Percentiles rank a stretch among this genome's conserved stretches.
These are phyloP conservation scores for Heliconius sara DNA, from an alignment of 2,888 invertebrate genomes.

Conservation along the genomic window DNA sequence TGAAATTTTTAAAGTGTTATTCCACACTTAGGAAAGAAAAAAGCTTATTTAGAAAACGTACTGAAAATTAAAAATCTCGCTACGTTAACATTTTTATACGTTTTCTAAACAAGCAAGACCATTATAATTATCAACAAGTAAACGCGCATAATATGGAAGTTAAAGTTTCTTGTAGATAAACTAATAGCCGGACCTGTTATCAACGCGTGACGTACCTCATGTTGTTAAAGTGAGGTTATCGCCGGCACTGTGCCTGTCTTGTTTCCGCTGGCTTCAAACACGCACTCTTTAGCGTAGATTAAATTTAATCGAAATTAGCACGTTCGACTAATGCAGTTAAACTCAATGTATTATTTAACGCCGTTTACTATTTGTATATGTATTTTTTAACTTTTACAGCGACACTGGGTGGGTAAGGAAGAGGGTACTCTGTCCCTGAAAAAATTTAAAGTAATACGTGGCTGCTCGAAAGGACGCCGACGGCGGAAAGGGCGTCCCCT, in stretches of 20 bases:
- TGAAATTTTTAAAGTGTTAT: too few species aligned
- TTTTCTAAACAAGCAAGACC: background rate
- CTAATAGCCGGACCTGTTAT: constrained; percentile 42
- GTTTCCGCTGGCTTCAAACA: constrained; percentile 34
- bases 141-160: constrained; percentile 36
- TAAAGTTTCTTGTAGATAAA: constrained; percentile 43
- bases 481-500: too few species aligned
- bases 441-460: too few species aligned
- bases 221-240: constrained; percentile 47
- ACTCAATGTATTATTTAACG: constrained; percentile 33
- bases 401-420: too few species aligned
- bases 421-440: too few species aligned
- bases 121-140: constrained; percentile 34
- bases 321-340: constrained; percentile 24
- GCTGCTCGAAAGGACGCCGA: too few species aligned
- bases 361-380: constrained; percentile 15
- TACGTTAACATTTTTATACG: too few species aligned
- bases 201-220: constrained; percentile 44
- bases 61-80: too few species aligned
- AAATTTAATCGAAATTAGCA: constrained; percentile 39
- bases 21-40: too few species aligned
- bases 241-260: constrained; percentile 30
- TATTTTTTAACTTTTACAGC: too few species aligned
- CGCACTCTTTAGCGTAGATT: constrained; percentile 39
- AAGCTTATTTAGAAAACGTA: too few species aligned